Base-by-base conservation (phyloP, 1,140 invertebrate species). In the Drosophila subobscura region DNA sequence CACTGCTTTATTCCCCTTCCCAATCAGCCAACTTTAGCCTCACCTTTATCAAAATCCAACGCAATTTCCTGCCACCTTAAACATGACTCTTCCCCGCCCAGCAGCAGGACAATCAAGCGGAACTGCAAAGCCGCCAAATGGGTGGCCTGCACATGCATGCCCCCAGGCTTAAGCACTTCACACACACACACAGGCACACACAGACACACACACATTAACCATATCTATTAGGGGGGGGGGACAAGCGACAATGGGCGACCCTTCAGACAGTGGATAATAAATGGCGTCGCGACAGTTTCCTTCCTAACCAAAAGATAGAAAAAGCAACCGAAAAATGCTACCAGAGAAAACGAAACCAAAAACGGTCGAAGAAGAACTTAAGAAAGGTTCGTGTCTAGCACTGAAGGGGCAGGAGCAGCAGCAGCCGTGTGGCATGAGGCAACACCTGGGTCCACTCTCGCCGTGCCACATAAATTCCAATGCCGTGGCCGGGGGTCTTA, bases 251-350 rank as follows among this genome's bases (percentile, higher is more conserved):
- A 85, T 73, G 71, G 59, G 53, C 81, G 77, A 86, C 81, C 78
- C 77, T 81, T 86, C 79, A 83, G 83, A 88, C 65, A 65, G 60
- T 46, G 75, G 57, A 88, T 90, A 90, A 90, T 90, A 90, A 90
- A 90, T 90, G 88, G 77, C 83, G 88, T 90, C 88, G 88, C 88
- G 88, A 90, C 88, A 90, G 81, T 90, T 90, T 90, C 83, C 86
- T 90, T 90, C 73, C 66, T 25, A 70, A 66, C 66, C 61, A 68
- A 76, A 56, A 25, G 29, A 27, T 37, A 51, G 51, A 25, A 40
- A 46, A 51, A 40, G 7, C 14, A 10, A 25, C 16, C 16, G 16
- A 37, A 22, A 41, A 27, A 47, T 6, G 16, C 16, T 20, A 1
- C 16, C 16, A 20, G 42, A 33, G 8, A 33, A 33, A 37, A 2